Evolutionary conservation across 2,113 vertebrate genomes (phyloP).

Genomic region (Pedetes capensis): DNA sequence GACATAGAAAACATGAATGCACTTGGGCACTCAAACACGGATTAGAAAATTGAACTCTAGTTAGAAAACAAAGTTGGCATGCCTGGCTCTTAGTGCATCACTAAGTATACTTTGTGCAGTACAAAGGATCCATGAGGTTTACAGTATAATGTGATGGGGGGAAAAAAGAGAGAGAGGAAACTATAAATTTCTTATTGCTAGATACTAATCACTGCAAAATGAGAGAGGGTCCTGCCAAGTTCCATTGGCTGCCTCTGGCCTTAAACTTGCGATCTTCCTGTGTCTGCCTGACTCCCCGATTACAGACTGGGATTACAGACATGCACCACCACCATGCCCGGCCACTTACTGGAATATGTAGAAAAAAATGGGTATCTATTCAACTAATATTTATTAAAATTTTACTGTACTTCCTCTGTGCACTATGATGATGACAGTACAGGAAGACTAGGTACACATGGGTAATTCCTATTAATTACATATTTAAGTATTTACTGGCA

Average conservation of each 20-base stretch:
- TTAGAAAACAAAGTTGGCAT: neutral
- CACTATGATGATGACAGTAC: neutral
- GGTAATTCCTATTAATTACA: neutral
- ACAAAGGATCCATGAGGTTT: neutral
- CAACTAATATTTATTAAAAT: constrained; percentile 3
- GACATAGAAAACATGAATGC: neutral
- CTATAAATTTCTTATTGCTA: neutral
- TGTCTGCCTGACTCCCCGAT: no score
- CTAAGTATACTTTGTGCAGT: neutral
- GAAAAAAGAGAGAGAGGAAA: neutral
- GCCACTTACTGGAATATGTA: neutral
- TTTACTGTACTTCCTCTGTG: neutral
- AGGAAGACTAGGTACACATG: neutral
- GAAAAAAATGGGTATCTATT: neutral
- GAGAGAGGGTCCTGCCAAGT: no score
- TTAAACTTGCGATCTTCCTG: no score
- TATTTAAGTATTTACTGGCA: neutral
- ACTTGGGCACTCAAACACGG: neutral
- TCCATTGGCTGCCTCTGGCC: no score
- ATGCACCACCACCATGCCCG: no score
- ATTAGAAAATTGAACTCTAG: neutral
- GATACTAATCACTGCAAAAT: neutral
- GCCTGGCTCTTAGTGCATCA: neutral
- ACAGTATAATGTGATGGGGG: neutral
- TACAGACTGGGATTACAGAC: no score